Conservation (phyloP, 2,888 invertebrate species). For the Dascillus cervinus region DNA sequence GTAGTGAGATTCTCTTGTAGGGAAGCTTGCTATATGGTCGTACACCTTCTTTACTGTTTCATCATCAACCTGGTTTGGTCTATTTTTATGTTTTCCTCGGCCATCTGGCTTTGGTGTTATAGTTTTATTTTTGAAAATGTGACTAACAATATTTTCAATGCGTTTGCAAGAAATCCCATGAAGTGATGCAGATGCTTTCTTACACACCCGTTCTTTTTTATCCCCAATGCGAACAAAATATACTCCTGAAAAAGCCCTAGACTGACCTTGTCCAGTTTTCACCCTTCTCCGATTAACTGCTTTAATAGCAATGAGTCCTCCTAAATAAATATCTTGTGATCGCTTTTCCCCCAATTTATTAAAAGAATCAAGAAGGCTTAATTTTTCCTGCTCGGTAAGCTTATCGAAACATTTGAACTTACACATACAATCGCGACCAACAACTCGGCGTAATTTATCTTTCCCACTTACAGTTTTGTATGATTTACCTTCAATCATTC, state of each 20-base stretch:
- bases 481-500: neutral
- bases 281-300: neutral
- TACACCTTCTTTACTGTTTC: constrained; percentile 2
- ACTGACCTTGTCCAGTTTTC: neutral
- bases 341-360: neutral
- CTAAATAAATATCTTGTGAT: neutral
- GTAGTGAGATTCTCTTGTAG: constrained; percentile 5
- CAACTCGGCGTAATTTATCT: neutral
- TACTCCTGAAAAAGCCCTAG: neutral
- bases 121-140: neutral
- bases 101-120: neutral
- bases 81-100: constrained; percentile 1
- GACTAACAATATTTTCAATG: neutral
- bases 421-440: neutral
- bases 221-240: neutral
- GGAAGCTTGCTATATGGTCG: constrained; percentile 4
- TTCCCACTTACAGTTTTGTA: neutral
- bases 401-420: neutral
- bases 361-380: neutral
- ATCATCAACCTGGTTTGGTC: constrained; percentile 1
- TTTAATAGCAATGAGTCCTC: neutral
- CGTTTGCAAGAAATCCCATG: neutral
- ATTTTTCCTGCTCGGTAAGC: neutral
- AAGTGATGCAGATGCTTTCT: neutral
- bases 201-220: neutral